Percentiles rank a stretch among this genome's conserved stretches.
Conservation (phyloP, 64 coral and sea anemone genomes). For the Trachythela sp. region DNA sequence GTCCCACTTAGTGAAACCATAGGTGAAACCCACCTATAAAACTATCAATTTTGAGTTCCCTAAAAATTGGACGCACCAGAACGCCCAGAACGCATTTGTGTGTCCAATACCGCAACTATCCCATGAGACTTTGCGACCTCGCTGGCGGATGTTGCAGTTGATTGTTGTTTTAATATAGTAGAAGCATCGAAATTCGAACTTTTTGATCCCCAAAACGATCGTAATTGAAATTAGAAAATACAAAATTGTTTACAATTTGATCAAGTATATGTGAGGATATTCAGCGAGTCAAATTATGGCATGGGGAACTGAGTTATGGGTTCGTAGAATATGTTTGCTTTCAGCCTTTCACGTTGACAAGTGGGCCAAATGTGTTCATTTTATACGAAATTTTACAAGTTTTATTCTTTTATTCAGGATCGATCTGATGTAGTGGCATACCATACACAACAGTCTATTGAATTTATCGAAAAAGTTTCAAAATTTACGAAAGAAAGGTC, state of each 20-base stretch:
- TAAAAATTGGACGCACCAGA: no score
- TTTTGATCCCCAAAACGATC: not conserved
- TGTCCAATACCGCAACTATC: not conserved
- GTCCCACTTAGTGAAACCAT: no score
- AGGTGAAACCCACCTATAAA: no score
- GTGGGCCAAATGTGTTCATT: not conserved
- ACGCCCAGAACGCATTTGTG: no score
- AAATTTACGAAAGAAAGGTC: conserved; percentile 96
- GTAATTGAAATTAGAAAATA: not conserved
- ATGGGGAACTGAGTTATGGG: conserved; percentile 98
- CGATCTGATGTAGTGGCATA: conserved; percentile 81
- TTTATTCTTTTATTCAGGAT: conserved; percentile 52
- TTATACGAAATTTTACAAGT: no score
- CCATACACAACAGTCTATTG: conserved; percentile 77
- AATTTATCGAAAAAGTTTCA: conserved; percentile 80
- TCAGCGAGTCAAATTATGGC: conserved; percentile 54
- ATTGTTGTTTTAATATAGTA: not conserved
- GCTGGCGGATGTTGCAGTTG: not conserved
- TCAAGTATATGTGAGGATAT: not conserved
- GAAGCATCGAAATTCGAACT: not conserved
- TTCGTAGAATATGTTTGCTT: conserved; percentile 45
- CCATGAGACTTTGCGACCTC: not conserved
- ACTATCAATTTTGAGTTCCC: no score
- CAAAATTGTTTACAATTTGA: not conserved
- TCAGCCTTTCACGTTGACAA: conserved; percentile 9